Percentiles rank a stretch among this genome's conserved stretches.
Conservation (phyloP, 2,797 vertebrate genomes). For the Arnoldichthys spilopterus region DNA sequence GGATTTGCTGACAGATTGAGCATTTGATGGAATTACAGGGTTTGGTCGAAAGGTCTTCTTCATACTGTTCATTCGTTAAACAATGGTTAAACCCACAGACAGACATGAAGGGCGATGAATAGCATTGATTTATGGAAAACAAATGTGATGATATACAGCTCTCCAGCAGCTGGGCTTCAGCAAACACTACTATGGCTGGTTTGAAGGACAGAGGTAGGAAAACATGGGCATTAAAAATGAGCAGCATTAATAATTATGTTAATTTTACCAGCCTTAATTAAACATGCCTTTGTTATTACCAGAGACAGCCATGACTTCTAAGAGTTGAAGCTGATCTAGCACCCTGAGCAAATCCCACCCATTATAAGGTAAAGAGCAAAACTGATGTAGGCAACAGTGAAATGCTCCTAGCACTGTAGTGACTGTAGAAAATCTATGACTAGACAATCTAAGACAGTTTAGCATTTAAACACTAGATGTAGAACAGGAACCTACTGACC, state of each 20-base stretch:
- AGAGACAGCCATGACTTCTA: background rate
- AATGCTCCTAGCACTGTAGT: background rate
- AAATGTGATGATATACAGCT: too few species aligned
- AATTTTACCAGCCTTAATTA: background rate
- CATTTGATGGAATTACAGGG: too few species aligned
- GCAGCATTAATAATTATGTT: background rate
- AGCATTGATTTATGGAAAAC: too few species aligned
- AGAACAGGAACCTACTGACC: background rate
- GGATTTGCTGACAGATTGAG: too few species aligned
- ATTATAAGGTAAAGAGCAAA: background rate
- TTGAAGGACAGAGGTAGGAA: too few species aligned
- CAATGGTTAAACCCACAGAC: too few species aligned
- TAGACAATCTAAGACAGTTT: background rate
- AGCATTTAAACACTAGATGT: slow-evolving; percentile 22
- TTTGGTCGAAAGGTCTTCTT: too few species aligned
- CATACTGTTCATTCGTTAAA: too few species aligned
- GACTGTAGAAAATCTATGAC: slow-evolving; percentile 4
- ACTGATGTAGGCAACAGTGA: background rate
- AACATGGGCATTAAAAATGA: too few species aligned
- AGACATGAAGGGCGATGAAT: too few species aligned
- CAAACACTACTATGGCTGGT: background rate
- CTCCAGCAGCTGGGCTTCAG: too few species aligned
- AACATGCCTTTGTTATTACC: background rate
- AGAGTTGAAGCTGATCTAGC: background rate
- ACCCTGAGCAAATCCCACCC: slow-evolving; percentile 1